A percentile compares a stretch with the other conserved stretches of the same genome.
Evolutionary conservation across 2,888 invertebrate species (phyloP).

Genomic region (Zonitis immaculata): DNA sequence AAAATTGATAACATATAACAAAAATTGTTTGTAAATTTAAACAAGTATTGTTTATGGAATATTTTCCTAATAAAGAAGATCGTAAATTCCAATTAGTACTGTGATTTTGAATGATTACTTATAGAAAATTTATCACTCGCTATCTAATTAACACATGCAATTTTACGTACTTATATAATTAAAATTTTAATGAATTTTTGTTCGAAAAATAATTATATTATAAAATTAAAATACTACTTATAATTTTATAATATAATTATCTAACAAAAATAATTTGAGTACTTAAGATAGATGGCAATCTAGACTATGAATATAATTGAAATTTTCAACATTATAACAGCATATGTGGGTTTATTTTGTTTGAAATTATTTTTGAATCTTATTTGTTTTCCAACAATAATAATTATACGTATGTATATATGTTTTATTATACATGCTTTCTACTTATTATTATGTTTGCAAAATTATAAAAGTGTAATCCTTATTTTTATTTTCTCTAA

Average conservation of each 20-base stretch:
- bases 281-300: too few species aligned
- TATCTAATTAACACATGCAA: background rate
- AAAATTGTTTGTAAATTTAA: background rate
- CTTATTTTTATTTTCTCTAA: background rate
- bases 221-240: too few species aligned
- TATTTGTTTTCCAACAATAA: background rate
- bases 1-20: background rate
- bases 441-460: background rate
- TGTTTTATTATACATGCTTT: background rate
- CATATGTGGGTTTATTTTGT: background rate
- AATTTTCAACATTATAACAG: too few species aligned
- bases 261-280: too few species aligned
- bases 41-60: constrained; percentile 1
- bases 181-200: too few species aligned
- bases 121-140: background rate
- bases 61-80: background rate
- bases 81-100: background rate
- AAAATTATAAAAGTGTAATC: background rate
- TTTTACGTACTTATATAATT: background rate
- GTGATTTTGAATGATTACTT: background rate
- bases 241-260: too few species aligned
- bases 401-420: too few species aligned
- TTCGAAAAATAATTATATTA: too few species aligned
- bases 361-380: background rate
- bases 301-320: too few species aligned